Base-by-base conservation (phyloP, 2,888 invertebrate species). In the Nemoura dubitans region DNA sequence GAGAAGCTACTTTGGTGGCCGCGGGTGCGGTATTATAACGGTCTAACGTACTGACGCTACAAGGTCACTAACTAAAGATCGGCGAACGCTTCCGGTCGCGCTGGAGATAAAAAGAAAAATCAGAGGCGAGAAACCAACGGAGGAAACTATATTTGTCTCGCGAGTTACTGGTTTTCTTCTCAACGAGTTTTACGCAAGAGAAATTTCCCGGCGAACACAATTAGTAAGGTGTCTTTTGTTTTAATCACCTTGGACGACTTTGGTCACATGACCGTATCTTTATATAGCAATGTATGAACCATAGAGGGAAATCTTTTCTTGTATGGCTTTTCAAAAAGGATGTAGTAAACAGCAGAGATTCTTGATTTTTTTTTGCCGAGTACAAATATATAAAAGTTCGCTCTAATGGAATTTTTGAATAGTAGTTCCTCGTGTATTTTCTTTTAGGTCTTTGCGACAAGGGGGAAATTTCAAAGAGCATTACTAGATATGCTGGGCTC, bases 1-100 rank as follows among this genome's bases (percentile, higher is more conserved):
- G 85, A 86, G 86, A 87, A 84, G 86, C 86, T 80, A 87, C 85
- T 30, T 85, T 78, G 59, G 27, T 82, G 59, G 59, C 59, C 59
- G 21, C 59, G 59, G 78, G 0, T 78, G 3, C 78, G 59, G 16
- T 59, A 21, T n/a, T 28, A 36, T 36, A 36, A 36, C 36, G 36
- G 36, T 36, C 36, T 36, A 3, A 36, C 36, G 36, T 3, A 36
- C 36, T 36, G 10, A 36, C 36, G 36, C 5, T 3, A 36, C 36
- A 6, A n/a, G n/a, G n/a, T n/a, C n/a, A n/a, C n/a, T n/a, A n/a
- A 10, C 36, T 36, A 36, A 21, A 59, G 59, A 59, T 59, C 59
- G 59, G 59, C 21, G 21, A 14, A 21, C 59, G 59, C 21, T 10
- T 59, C 59, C 59, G 59, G 59, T 59, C 1, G 36, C 3, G 10